Conservation (phyloP, 2,797 vertebrate species). For the Cossypha caffra region DNA sequence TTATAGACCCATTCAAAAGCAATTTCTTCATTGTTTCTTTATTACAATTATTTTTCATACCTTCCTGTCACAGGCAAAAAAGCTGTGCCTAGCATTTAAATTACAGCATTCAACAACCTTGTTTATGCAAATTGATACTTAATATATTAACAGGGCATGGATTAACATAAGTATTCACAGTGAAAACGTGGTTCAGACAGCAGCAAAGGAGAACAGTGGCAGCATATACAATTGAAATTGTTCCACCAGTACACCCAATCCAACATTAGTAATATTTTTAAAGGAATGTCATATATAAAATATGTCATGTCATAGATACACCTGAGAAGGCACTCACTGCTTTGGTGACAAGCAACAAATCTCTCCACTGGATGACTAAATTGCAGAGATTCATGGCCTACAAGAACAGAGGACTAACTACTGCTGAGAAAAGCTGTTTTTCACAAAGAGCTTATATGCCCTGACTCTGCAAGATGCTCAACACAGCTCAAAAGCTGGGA, state of each 20-base stretch:
- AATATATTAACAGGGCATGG: background rate
- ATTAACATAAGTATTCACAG: conserved; percentile 38
- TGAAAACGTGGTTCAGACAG: background rate
- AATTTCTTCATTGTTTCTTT: background rate
- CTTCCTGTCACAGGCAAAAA: background rate
- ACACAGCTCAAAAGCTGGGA: background rate
- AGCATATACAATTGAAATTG: background rate
- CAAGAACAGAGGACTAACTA: background rate
- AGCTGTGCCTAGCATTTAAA: background rate
- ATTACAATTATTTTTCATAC: background rate
- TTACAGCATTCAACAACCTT: background rate
- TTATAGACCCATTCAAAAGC: background rate
- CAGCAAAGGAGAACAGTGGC: background rate
- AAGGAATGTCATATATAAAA: background rate
- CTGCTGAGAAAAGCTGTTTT: background rate
- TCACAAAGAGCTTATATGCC: background rate
- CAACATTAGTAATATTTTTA: background rate
- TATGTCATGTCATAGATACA: background rate
- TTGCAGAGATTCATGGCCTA: background rate
- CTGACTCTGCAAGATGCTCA: background rate
- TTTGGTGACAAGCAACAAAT: background rate
- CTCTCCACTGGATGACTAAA: background rate
- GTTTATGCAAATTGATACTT: conserved; percentile 35
- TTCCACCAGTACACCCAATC: background rate
- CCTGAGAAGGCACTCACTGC: background rate